Evolutionary conservation across 2,113 vertebrate genomes (phyloP).

Genomic region (Ochotona princeps): DNA sequence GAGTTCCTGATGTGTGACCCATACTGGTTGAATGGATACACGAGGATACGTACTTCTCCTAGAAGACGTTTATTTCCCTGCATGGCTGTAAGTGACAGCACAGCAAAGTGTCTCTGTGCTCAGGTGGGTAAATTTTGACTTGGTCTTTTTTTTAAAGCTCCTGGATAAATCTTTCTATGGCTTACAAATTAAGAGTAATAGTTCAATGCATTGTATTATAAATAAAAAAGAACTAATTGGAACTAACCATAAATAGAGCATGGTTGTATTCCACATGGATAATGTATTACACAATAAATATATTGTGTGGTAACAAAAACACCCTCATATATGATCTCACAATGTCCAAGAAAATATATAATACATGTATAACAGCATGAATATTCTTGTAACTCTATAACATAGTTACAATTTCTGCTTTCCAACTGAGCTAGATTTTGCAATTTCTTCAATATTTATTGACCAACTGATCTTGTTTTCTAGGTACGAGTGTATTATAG

Average conservation of each 20-base stretch:
- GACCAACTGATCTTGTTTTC: background rate
- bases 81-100: background rate
- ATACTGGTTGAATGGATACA: background rate
- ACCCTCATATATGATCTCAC: background rate
- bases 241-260: background rate
- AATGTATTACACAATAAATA: background rate
- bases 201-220: background rate
- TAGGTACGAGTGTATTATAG: background rate
- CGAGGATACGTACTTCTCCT: background rate
- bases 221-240: background rate
- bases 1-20: background rate
- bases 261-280: background rate
- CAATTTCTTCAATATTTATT: background rate
- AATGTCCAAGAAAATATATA: background rate
- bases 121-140: background rate
- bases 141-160: background rate
- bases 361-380: too few relatives aligned
- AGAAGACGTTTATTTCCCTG: conserved; percentile 17
- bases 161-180: background rate
- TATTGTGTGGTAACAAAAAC: background rate
- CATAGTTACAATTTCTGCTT: background rate
- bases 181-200: background rate
- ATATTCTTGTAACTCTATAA: background rate
- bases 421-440: background rate
- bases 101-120: background rate